Evolutionary conservation across 2,888 invertebrate species (phyloP), one percentile per base, ranked within the genome.

Genomic region (Temnothorax ravouxi): DNA sequence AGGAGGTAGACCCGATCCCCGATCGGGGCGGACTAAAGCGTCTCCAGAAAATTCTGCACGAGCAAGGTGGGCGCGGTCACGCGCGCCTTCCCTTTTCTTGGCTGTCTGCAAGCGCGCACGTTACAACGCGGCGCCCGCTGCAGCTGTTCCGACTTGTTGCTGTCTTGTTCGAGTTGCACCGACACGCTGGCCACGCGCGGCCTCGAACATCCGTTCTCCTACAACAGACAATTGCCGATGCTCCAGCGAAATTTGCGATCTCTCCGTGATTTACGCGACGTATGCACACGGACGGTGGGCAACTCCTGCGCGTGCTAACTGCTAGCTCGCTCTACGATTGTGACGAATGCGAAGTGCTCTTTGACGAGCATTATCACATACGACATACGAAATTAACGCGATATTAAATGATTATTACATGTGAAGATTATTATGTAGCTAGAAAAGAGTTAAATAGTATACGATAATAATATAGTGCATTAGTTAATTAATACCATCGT

Each of bases 111-210:
- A 83, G 91, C 91, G 44, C 94, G 91, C 75, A 93, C 92, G 74
- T 88, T 93, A 87, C 94, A 94, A 44, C 94, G 92, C 8, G 93
- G 93, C 44, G 92, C 80, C 85, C 93, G 89, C 69, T 93, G 91
- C 86, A 94, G 89, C 91, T 94, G 94, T 83, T 94, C 94, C 54
- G 94, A 94, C 92, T 94, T 94, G 93, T 94, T 94, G 91, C 93
- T 94, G 90, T 94, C 94, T 87, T 94, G 94, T 81, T 94, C 94
- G 66, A 94, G 92, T 74, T 93, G 94, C 64, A 94, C 94, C 72
- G 94, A 93, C 75, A 94, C 94, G 76, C 94, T 93, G 59, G 94
- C 94, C 81, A 94, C 93, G 64, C 93, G 92, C 18, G 94, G 93
- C 11, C 93, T 90, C 74, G 94, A 92, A 88, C 94, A 94, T 79